Evolutionary conservation across 2,797 vertebrate species (phyloP).

Genomic region (Pygocentrus nattereri): DNA sequence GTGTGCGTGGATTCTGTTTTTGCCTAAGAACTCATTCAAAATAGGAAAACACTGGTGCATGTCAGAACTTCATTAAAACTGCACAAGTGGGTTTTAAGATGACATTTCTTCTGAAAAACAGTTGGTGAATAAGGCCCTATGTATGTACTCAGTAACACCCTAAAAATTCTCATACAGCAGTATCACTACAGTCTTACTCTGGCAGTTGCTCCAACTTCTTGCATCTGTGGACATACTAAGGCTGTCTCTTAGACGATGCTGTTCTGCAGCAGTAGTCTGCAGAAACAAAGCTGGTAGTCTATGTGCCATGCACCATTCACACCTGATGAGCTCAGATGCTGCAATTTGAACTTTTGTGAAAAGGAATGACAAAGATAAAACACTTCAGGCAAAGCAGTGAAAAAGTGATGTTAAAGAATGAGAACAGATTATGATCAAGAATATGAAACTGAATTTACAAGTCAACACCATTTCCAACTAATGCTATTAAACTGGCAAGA

Average conservation of each 20-base stretch:
- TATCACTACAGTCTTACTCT: too few relatives aligned
- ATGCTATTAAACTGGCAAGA: not conserved
- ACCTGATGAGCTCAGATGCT: constrained; percentile 82
- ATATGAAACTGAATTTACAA: not conserved
- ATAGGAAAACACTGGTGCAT: too few relatives aligned
- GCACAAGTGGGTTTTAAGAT: too few relatives aligned
- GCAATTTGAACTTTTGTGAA: constrained; percentile 74
- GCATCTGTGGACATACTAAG: constrained; percentile 77
- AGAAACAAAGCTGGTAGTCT: constrained; percentile 84
- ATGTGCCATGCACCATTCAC: constrained; percentile 83
- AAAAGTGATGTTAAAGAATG: not conserved
- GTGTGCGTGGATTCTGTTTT: too few relatives aligned
- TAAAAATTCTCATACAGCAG: too few relatives aligned
- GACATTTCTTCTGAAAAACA: too few relatives aligned
- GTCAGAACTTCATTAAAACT: too few relatives aligned
- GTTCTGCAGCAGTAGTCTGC: constrained; percentile 76
- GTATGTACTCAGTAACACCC: too few relatives aligned
- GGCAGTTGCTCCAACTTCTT: constrained; percentile 77
- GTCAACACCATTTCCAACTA: not conserved
- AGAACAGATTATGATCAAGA: not conserved
- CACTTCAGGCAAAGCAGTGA: not conserved
- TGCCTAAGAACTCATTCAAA: too few relatives aligned
- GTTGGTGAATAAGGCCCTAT: too few relatives aligned
- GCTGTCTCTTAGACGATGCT: constrained; percentile 75
- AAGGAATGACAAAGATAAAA: not conserved